phyloP scores from a whole-genome alignment of 2,113 vertebrate species.

The Albula glossodonta region DNA sequence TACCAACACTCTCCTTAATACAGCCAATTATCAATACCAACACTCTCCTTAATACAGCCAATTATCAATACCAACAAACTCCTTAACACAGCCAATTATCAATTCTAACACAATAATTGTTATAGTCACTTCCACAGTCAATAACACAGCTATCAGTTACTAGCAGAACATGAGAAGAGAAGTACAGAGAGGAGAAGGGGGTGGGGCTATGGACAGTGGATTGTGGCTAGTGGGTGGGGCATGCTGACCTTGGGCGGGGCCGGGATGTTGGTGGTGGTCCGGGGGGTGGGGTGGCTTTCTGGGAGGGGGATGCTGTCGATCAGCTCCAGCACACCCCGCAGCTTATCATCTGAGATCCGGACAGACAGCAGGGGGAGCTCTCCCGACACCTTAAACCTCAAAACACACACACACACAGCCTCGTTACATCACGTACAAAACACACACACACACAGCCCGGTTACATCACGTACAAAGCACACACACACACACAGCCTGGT shows the following conservation, averaged over 20 bases:
- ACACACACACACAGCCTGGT: too few species aligned
- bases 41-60: too few species aligned
- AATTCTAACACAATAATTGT: too few species aligned
- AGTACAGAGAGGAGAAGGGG: not conserved
- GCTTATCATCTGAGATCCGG: slow-evolving; percentile 87
- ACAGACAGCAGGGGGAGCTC: slow-evolving; percentile 86
- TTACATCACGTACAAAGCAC: too few species aligned
- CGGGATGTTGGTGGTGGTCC: slow-evolving; percentile 40
- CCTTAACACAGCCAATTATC: too few species aligned
- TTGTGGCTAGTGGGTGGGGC: not conserved
- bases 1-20: too few species aligned
- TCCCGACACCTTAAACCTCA: slow-evolving; percentile 88
- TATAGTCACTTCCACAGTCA: too few species aligned
- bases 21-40: too few species aligned
- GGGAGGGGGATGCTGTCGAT: slow-evolving; percentile 91
- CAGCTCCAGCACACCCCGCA: slow-evolving; percentile 81
- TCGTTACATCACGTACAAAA: not conserved
- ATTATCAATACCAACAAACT: too few species aligned
- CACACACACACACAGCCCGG: not conserved
- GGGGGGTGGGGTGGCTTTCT: slow-evolving; percentile 64
- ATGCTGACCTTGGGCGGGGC: slow-evolving; percentile 70
- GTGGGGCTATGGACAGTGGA: not conserved
- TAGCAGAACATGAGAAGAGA: too few species aligned
- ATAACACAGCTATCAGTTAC: too few species aligned
- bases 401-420: slow-evolving; percentile 14